Evolutionary conservation across 2,797 vertebrate species (phyloP), one percentile per base, ranked within the genome.

Genomic region (Lophius americanus): DNA sequence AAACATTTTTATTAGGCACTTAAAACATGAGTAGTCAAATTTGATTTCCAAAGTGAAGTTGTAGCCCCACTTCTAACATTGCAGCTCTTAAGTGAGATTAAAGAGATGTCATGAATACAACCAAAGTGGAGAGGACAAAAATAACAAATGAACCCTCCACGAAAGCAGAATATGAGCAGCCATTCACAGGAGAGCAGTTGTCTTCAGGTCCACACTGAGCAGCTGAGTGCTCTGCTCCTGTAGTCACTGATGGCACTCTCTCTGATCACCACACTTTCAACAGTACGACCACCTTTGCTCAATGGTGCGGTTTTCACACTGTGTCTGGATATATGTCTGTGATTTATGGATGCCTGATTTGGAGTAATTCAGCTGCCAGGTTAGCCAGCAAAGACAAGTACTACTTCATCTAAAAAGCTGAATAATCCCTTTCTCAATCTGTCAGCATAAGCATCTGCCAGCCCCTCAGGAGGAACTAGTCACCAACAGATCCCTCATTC

Each of bases 381-480:
- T 76, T 79, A 83, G 67, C 79, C 79, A 35, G 81, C 81, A 71
- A 90, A 90, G 84, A 90, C 88, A 82, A 81, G 86, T 86, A 81
- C 76, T 77, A 72, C 73, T 89, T 89, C 81, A 84, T 87, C 86
- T 88, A 82, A 79, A 79, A 79, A 85, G 76, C 87, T 79, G 87
- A 89, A 92, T 91, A 92, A 93, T 92, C 87, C 87, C 83, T 85
- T 83, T 84, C 79, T 84, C 85, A 55, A 88, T 89, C 86, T 81
- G 87, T 90, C 84, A 85, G 86, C 83, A 86, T 89, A 84, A 85
- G 78, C 85, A 86, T 87, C 82, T 79, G 75, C 76, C 85, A 69
- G 68, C 66, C 73, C 82, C 79, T 79, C 57, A 53, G 75, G 72
- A 81, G 68, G 70, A 75, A 69, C 74, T 78, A 69, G 73, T 76